Conservation (phyloP, 2,888 invertebrate genomes). For the Drosophila putrida region DNA sequence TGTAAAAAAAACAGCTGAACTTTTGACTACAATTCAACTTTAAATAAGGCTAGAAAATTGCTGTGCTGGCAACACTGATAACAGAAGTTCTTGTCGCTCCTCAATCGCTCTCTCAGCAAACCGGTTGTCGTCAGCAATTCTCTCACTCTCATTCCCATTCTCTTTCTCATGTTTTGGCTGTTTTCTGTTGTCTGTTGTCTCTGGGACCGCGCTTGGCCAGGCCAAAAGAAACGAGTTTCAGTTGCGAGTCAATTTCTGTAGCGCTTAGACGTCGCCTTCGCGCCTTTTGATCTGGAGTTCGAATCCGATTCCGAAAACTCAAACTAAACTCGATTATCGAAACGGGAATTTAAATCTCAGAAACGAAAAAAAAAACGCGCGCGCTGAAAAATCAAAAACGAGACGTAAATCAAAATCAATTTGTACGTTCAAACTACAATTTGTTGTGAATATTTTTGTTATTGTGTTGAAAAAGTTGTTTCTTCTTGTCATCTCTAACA, state of each 20-base stretch:
- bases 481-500: not conserved
- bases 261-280: slow-evolving; percentile 73
- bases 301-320: slow-evolving; percentile 7
- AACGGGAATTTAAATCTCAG: slow-evolving; percentile 46
- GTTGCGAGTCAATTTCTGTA: slow-evolving; percentile 74
- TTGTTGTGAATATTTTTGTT: slow-evolving; percentile 23
- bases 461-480: slow-evolving; percentile 21
- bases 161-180: slow-evolving; percentile 4
- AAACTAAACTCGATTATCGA: slow-evolving; percentile 38
- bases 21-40: too few species aligned
- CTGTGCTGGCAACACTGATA: slow-evolving; percentile 10
- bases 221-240: slow-evolving; percentile 79
- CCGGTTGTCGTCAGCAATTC: slow-evolving; percentile 42
- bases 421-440: slow-evolving; percentile 3
- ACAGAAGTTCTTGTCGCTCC: slow-evolving; percentile 62
- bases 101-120: slow-evolving; percentile 31
- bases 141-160: not conserved
- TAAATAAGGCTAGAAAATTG: too few species aligned
- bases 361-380: slow-evolving; percentile 41
- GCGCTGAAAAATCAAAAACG: slow-evolving; percentile 27
- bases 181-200: slow-evolving; percentile 15
- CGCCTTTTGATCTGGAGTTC: slow-evolving; percentile 13
- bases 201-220: slow-evolving; percentile 37
- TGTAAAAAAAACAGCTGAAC: too few species aligned
- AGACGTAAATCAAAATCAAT: slow-evolving; percentile 25